These are phyloP conservation scores for Cacajao melanocephalus DNA, from an alignment of 2,797 vertebrate species.

Conservation along the genomic window DNA sequence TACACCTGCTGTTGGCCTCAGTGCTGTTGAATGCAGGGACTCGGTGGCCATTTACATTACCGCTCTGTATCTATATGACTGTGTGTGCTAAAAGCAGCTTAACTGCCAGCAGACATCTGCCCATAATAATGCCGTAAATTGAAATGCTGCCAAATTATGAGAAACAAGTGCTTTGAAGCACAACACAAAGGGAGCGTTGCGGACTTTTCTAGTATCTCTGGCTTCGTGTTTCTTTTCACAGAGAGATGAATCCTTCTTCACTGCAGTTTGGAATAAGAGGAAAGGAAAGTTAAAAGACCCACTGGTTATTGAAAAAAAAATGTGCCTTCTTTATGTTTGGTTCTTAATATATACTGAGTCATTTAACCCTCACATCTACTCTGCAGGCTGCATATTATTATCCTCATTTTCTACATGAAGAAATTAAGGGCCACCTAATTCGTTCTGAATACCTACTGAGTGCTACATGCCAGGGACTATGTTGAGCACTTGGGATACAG, in stretches of 20 bases:
- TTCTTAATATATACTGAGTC: background rate
- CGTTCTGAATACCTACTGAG: background rate
- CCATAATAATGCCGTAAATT: slow-evolving; percentile 76
- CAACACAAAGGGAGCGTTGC: background rate
- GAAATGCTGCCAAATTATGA: slow-evolving; percentile 76
- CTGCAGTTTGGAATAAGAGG: background rate
- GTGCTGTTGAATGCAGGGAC: slow-evolving; percentile 25
- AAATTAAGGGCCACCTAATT: background rate
- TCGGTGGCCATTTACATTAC: slow-evolving; percentile 49
- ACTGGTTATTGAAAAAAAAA: background rate
- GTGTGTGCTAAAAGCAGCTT: slow-evolving; percentile 76
- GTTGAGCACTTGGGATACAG: background rate
- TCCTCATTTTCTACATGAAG: slow-evolving; percentile 36
- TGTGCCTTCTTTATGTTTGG: background rate
- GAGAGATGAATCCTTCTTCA: background rate
- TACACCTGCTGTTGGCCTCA: slow-evolving; percentile 43
- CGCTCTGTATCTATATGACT: slow-evolving; percentile 65
- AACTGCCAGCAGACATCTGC: slow-evolving; percentile 76
- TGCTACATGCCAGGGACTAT: background rate
- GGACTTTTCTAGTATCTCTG: background rate
- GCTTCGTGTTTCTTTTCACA: slow-evolving; percentile 30
- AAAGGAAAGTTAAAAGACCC: slow-evolving; percentile 36
- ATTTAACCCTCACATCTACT: background rate
- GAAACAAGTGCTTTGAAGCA: slow-evolving; percentile 74
- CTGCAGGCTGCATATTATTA: background rate